Percentiles rank a stretch among this genome's conserved stretches.
Evolutionary conservation across 2,113 vertebrate species (phyloP).

Genomic region (Crotalus tigris): DNA sequence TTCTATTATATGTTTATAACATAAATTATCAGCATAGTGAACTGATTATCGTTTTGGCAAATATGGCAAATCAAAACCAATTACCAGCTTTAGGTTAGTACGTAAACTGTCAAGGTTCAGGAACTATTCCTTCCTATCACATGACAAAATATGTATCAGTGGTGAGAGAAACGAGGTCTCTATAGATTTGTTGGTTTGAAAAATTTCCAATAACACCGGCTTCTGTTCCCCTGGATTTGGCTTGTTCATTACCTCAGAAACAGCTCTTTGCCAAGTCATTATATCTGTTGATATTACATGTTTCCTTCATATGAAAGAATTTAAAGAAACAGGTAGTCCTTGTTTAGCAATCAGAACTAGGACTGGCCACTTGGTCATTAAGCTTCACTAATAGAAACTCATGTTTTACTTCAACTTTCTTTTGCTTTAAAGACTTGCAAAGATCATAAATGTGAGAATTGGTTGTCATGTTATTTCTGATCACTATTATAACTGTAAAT

Average conservation of each 20-base stretch:
- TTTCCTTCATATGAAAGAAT: conserved; percentile 10
- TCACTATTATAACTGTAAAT: neutral
- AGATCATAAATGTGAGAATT: neutral
- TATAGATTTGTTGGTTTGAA: conserved; percentile 40
- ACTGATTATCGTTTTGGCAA: neutral
- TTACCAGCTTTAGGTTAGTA: neutral
- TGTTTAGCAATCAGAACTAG: neutral
- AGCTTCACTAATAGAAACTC: neutral
- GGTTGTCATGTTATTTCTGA: neutral
- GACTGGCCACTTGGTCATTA: neutral
- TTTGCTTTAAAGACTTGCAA: neutral
- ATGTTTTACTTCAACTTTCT: neutral
- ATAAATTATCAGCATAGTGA: neutral
- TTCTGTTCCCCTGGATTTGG: neutral
- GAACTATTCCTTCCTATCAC: conserved; percentile 24
- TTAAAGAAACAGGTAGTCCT: neutral
- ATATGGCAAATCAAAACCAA: neutral
- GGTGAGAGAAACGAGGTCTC: conserved; percentile 36
- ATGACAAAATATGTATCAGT: conserved; percentile 40
- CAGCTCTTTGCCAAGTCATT: conserved; percentile 34
- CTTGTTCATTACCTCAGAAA: conserved; percentile 3
- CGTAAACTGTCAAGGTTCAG: neutral
- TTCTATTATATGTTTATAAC: neutral
- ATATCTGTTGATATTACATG: conserved; percentile 43
- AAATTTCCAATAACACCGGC: conserved; percentile 24